Evolutionary conservation across 2,797 vertebrate genomes (phyloP), one percentile per base, ranked within the genome.

Genomic region (Sebastiscus albofasciatus): DNA sequence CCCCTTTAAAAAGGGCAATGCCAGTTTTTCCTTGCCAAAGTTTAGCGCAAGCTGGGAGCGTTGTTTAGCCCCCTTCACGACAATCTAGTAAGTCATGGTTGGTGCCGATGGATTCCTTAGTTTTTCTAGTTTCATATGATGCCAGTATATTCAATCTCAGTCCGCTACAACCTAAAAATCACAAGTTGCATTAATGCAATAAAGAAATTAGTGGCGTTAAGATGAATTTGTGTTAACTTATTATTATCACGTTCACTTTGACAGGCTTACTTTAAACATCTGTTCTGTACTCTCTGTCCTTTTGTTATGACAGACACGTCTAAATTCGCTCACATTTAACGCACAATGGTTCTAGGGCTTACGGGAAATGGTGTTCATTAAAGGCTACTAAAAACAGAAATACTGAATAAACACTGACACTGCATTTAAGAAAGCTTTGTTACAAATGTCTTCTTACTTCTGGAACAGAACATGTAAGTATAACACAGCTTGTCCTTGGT

Each of bases 401-500:
- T 68, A 46, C 11, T 27, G 16, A 18, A 29, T 59, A n/a, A 42
- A 46, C 26, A 46, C n/a, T 13, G n/a, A 52, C 31, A 52, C 16
- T 16, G 29, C 12, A 16, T 61, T 33, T 18, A 34, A n/a, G 8
- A 64, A 64, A 26, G 13, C 22, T 18, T 4, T 68, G n/a, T 55
- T 24, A 24, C 13, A 52, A 26, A 46, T 49, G 1, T 49, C 20
- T 3, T 52, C 39, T 56, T 39, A 33, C 31, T 8, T 36, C 16
- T 6, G n/a, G n/a, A 27, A 55, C 16, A 27, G 18, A 55, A 27
- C 22, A 14, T 13, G 1, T 11, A 20, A 42, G 34, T 14, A 59
- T 68, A 80, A 77, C 49, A 72, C 61, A 54, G 58, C 66, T 75
- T 83, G 87, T 79, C 77, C 59, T 85, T 65, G 85, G 93, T 90